These are phyloP conservation scores for Xestobium rufovillosum DNA, from an alignment of 2,888 invertebrate genomes.

Conservation along the genomic window DNA sequence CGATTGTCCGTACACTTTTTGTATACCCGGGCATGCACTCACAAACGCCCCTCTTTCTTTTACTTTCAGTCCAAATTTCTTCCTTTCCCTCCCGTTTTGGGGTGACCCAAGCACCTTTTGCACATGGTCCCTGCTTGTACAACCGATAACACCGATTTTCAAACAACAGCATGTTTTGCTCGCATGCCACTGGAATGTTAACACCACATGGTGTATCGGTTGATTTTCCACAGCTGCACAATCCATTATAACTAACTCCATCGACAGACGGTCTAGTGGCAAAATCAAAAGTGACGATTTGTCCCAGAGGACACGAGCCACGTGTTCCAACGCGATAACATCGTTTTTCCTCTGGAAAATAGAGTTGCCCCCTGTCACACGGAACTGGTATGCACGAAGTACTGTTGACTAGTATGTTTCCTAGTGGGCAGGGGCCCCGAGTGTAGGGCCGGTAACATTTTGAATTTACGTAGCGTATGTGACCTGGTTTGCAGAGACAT, in stretches of 20 bases:
- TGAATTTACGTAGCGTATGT: conserved; percentile 53
- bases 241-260: conserved; percentile 74
- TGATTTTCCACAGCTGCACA: conserved; percentile 60
- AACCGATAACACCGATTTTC: conserved; percentile 68
- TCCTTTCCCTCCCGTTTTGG: conserved; percentile 45
- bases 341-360: conserved; percentile 62
- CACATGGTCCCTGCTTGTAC: conserved; percentile 71
- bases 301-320: conserved; percentile 66
- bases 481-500: conserved; percentile 64
- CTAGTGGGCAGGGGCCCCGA: conserved; percentile 64
- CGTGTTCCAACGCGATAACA: conserved; percentile 73
- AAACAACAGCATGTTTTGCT: conserved; percentile 46
- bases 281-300: conserved; percentile 75
- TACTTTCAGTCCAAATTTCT: conserved; percentile 28
- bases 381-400: conserved; percentile 64
- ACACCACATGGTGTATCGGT: background rate
- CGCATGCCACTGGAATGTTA: conserved; percentile 21
- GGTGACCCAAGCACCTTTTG: conserved; percentile 61
- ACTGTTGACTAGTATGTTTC: conserved; percentile 61
- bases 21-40: conserved; percentile 64
- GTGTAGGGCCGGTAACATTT: conserved; percentile 73
- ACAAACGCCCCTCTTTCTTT: conserved; percentile 34
- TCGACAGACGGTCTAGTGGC: conserved; percentile 69
- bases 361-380: conserved; percentile 67
- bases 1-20: conserved; percentile 36